Percentiles rank a stretch among this genome's conserved stretches.
phyloP scores from a whole-genome alignment of 2,113 vertebrate genomes.

The Zosterops lateralis region DNA sequence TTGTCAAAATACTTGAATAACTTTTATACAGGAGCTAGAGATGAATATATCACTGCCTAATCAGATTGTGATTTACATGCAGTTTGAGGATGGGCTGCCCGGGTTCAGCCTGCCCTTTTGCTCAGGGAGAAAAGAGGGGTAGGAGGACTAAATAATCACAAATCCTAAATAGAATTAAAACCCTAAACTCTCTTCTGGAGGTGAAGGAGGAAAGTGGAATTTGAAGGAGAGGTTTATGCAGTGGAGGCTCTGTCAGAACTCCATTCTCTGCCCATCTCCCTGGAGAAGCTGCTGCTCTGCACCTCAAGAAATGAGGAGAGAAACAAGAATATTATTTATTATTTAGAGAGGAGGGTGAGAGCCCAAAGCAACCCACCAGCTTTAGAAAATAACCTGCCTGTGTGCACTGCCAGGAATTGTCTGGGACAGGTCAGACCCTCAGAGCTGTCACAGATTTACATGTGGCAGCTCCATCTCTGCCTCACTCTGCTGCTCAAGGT shows the following conservation, averaged over 20 bases:
- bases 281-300: background rate
- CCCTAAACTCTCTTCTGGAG: background rate
- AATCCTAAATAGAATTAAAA: background rate
- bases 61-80: slow-evolving; percentile 77
- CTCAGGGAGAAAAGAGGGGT: background rate
- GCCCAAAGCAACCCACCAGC: background rate
- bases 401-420: background rate
- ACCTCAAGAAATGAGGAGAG: background rate
- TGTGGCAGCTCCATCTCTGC: background rate
- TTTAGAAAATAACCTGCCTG: background rate
- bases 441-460: background rate
- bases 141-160: background rate
- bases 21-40: slow-evolving; percentile 75
- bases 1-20: slow-evolving; percentile 82
- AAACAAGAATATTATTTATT: background rate
- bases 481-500: background rate
- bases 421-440: background rate
- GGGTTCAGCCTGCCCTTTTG: slow-evolving; percentile 11
- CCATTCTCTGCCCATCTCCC: background rate
- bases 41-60: slow-evolving; percentile 81
- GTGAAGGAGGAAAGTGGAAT: background rate
- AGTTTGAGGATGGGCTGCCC: slow-evolving; percentile 64
- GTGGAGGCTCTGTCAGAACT: background rate
- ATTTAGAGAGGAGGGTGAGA: background rate
- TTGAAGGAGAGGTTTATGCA: background rate